Percentiles rank a stretch among this genome's conserved stretches.
These are phyloP conservation scores for Nomada fucata DNA, from an alignment of 2,888 invertebrate species.

Conservation along the genomic window DNA sequence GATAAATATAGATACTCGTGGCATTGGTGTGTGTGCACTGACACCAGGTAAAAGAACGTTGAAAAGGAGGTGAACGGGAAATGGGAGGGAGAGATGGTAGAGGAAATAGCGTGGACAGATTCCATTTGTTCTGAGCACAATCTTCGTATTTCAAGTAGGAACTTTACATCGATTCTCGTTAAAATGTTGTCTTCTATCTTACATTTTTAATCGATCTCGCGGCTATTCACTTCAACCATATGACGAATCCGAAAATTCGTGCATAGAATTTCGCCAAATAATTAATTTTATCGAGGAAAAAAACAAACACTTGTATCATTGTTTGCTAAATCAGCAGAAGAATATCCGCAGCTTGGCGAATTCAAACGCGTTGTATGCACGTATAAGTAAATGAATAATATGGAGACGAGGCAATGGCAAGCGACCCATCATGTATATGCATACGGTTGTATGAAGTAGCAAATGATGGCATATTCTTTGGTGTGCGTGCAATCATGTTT, in stretches of 20 bases:
- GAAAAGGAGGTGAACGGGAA: constrained; percentile 48
- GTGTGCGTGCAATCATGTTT: constrained; percentile 59
- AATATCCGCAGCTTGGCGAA: constrained; percentile 6
- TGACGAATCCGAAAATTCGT: background rate
- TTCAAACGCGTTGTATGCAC: constrained; percentile 3
- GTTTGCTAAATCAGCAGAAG: background rate
- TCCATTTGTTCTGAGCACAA: constrained; percentile 56
- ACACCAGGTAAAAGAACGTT: constrained; percentile 37
- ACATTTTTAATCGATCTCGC: background rate
- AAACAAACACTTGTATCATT: background rate
- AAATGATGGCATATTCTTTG: constrained; percentile 45
- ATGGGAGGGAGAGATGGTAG: constrained; percentile 35
- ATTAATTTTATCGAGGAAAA: background rate
- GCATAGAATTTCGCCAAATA: background rate
- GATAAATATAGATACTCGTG: constrained; percentile 44
- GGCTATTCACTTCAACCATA: background rate
- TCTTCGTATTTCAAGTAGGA: constrained; percentile 44
- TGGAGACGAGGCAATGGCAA: constrained; percentile 25
- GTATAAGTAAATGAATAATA: constrained; percentile 35
- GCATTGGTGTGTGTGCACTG: constrained; percentile 20
- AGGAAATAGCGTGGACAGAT: constrained; percentile 59
- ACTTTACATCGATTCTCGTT: background rate
- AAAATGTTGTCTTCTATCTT: background rate
- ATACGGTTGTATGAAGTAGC: constrained; percentile 34
- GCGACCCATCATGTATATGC: constrained; percentile 36